These are phyloP conservation scores for Ictalurus furcatus DNA, from an alignment of 2,113 vertebrate genomes.

Conservation along the genomic window DNA sequence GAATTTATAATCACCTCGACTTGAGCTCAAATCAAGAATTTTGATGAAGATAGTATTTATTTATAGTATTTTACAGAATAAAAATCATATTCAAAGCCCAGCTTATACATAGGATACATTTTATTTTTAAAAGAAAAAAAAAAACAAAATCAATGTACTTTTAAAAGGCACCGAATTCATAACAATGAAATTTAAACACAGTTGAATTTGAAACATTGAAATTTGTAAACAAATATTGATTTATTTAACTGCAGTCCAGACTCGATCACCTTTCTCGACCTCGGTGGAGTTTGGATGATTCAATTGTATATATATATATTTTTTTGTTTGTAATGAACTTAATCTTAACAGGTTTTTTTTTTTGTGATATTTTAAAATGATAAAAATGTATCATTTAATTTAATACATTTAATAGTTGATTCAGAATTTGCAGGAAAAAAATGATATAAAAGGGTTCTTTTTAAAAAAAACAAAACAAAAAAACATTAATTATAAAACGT, in stretches of 20 bases:
- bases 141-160: neutral
- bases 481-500: neutral
- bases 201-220: neutral
- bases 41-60: neutral
- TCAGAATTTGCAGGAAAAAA: neutral
- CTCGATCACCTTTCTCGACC: neutral
- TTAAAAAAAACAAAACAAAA: too few relatives aligned
- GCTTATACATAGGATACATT: neutral
- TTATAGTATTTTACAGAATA: neutral
- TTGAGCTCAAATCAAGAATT: neutral
- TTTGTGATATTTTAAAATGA: neutral
- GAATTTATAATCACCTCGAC: neutral
- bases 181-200: neutral
- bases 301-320: too few relatives aligned
- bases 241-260: neutral
- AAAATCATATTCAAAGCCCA: neutral
- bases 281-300: neutral
- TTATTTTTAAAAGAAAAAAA: neutral
- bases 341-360: neutral
- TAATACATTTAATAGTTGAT: neutral
- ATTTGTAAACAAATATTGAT: neutral
- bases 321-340: neutral
- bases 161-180: neutral
- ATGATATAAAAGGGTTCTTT: neutral
- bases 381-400: neutral